Evolutionary conservation across 1,140 invertebrate genomes (phyloP).

Genomic region (Brachystomella parvula): DNA sequence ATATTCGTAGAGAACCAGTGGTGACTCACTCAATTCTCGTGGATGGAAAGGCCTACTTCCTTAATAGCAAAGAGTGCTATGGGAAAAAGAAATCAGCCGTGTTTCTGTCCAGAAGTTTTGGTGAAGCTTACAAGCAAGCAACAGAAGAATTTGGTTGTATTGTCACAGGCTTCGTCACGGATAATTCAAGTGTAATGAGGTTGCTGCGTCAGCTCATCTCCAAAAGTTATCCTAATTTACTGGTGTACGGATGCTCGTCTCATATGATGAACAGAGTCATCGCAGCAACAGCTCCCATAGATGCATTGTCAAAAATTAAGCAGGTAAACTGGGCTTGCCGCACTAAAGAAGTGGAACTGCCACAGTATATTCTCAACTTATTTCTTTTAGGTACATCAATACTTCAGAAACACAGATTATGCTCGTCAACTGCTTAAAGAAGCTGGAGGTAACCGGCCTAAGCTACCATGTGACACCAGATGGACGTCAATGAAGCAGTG

Average conservation of each 20-base stretch:
- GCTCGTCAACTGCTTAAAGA: neutral
- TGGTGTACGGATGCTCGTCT: constrained; percentile 10
- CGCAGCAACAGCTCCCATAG: neutral
- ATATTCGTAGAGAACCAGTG: constrained; percentile 11
- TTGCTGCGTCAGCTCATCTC: neutral
- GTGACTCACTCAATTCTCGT: constrained; percentile 10
- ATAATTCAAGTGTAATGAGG: constrained; percentile 15
- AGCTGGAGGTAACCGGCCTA: neutral
- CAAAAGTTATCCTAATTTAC: neutral
- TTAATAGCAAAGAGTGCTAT: neutral
- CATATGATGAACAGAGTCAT: constrained; percentile 16
- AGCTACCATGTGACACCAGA: constrained; percentile 8
- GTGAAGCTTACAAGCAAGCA: neutral
- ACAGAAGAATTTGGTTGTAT: neutral
- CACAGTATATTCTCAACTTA: too few species aligned
- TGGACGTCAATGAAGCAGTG: constrained; percentile 6
- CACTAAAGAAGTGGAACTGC: too few species aligned
- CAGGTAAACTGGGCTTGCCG: too few species aligned
- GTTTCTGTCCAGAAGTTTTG: neutral
- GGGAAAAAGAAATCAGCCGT: neutral
- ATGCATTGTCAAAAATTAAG: neutral
- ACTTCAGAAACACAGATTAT: constrained; percentile 13
- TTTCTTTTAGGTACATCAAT: constrained; percentile 12
- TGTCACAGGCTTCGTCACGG: constrained; percentile 3
- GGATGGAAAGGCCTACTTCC: neutral